Evolutionary conservation across 1,140 invertebrate species (phyloP).

Genomic region (Gryon sp.): DNA sequence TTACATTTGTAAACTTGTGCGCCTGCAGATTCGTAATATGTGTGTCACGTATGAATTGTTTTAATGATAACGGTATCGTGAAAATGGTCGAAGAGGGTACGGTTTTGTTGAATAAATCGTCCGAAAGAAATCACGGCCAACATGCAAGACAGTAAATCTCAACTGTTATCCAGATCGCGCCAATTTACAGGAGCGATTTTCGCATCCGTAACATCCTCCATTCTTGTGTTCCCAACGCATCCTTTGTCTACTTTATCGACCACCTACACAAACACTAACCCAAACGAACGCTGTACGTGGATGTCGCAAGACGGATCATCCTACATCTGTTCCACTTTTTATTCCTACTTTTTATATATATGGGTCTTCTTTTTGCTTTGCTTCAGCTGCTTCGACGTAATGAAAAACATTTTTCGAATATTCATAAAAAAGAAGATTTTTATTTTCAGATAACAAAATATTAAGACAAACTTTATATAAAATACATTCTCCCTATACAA

Average conservation of each 20-base stretch:
- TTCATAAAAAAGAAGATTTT: too few species aligned
- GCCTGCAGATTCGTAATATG: conserved; percentile 26
- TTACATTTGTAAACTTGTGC: conserved; percentile 48
- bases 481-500: too few species aligned
- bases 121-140: conserved; percentile 44
- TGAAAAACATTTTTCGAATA: too few species aligned
- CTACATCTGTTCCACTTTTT: conserved; percentile 57
- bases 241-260: conserved; percentile 64
- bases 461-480: too few species aligned
- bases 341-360: conserved; percentile 37
- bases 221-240: conserved; percentile 55
- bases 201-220: conserved; percentile 57
- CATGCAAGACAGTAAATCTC: conserved; percentile 59
- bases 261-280: conserved; percentile 46
- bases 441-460: too few species aligned
- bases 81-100: conserved; percentile 34
- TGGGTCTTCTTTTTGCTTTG: conserved; percentile 19
- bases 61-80: conserved; percentile 45
- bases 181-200: conserved; percentile 62
- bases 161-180: conserved; percentile 58
- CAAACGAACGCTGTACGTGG: conserved; percentile 38
- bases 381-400: too few species aligned
- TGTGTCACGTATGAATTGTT: conserved; percentile 51
- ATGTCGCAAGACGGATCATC: conserved; percentile 59
- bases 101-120: conserved; percentile 46